Evolutionary conservation across 2,888 invertebrate genomes (phyloP).

Genomic region (Aspidiotus destructor): DNA sequence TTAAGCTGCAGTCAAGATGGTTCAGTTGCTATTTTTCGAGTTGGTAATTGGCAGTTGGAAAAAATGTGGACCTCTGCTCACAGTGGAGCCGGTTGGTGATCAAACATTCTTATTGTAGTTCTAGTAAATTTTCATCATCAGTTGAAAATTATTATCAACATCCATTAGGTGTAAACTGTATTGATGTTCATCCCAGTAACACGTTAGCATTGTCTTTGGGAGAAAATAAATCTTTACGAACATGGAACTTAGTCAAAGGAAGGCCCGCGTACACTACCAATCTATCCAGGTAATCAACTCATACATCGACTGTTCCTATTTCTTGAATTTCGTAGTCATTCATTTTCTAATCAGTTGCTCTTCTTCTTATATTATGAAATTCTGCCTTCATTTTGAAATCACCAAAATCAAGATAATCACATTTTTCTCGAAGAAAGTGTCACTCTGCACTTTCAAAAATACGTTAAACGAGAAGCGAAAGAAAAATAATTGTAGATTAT

Average conservation of each 20-base stretch:
- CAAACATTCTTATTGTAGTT: neutral
- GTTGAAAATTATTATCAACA: conserved; percentile 9
- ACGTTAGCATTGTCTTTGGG: conserved; percentile 81
- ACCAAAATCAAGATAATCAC: no score
- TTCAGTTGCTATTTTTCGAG: conserved; percentile 65
- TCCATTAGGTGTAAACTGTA: conserved; percentile 52
- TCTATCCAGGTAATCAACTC: conserved; percentile 54
- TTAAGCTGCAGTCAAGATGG: conserved; percentile 80
- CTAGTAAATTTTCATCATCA: neutral
- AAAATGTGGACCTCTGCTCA: conserved; percentile 76
- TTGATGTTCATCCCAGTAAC: conserved; percentile 79
- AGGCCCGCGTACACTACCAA: conserved; percentile 83
- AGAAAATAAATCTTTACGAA: conserved; percentile 68
- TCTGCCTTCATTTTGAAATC: no score
- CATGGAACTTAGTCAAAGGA: conserved; percentile 92
- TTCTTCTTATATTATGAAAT: no score
- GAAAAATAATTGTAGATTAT: no score
- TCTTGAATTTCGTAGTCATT: neutral
- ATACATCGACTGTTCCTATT: neutral
- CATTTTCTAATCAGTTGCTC: neutral
- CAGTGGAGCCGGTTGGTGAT: conserved; percentile 44
- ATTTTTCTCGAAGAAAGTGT: no score
- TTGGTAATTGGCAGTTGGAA: conserved; percentile 76
- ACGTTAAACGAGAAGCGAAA: no score
- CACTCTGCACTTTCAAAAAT: no score